A percentile compares a stretch with the other conserved stretches of the same genome.
Conservation (phyloP, 2,888 invertebrate genomes). For the Minunthozetes semirufus region DNA sequence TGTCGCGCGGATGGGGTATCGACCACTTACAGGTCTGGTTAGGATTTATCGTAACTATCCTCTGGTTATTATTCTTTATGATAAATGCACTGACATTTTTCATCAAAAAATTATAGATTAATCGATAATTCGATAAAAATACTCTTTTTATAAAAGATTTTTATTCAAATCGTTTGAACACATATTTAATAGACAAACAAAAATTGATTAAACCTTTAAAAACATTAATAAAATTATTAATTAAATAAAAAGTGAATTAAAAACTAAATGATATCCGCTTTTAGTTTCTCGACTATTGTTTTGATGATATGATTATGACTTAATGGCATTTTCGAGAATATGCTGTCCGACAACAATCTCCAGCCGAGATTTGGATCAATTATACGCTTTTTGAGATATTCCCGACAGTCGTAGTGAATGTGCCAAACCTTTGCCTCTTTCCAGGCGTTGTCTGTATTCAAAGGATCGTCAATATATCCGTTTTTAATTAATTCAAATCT, state of each 20-base stretch:
- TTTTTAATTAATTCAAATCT: conserved; percentile 43
- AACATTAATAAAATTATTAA: neutral
- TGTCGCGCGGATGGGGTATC: conserved; percentile 67
- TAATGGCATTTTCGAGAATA: conserved; percentile 20
- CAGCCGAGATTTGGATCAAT: neutral
- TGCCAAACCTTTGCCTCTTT: conserved; percentile 45
- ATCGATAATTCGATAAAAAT: too few species aligned
- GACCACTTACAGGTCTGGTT: conserved; percentile 62
- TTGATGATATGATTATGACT: conserved; percentile 17
- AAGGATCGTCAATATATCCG: conserved; percentile 48
- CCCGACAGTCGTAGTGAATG: conserved; percentile 41
- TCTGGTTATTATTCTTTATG: conserved; percentile 61
- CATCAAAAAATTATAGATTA: too few species aligned
- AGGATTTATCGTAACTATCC: conserved; percentile 66
- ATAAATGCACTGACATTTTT: conserved; percentile 4
- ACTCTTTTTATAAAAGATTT: too few species aligned
- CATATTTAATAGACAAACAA: too few species aligned
- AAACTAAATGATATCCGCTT: conserved; percentile 4
- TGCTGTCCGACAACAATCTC: conserved; percentile 15
- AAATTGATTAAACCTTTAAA: too few species aligned
- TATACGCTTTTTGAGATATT: neutral
- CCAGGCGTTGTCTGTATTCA: conserved; percentile 47
- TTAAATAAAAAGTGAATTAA: neutral
- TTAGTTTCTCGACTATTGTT: conserved; percentile 4
- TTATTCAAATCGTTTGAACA: too few species aligned